phyloP scores from a whole-genome alignment of 2,797 vertebrate species.

The Meda fulgida region DNA sequence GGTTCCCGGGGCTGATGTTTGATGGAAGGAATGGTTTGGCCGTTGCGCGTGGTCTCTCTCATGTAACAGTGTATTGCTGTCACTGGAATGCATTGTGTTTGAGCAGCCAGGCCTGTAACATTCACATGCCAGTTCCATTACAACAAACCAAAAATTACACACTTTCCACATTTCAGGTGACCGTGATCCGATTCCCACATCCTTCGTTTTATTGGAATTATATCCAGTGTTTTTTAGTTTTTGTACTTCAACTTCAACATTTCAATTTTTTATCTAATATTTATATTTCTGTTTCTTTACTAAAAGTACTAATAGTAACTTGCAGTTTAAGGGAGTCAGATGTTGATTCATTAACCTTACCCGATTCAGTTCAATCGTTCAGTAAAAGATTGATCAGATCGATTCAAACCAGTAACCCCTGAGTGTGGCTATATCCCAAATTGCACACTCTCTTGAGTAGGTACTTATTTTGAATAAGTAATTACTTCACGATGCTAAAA shows the following conservation, averaged over 20 bases:
- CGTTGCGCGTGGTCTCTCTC: constrained; percentile 65
- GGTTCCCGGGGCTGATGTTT: constrained; percentile 48
- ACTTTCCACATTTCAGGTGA: constrained; percentile 28
- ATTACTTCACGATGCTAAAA: no score
- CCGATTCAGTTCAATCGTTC: not conserved
- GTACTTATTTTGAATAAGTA: no score
- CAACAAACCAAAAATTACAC: constrained; percentile 31
- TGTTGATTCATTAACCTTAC: not conserved
- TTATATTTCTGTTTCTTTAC: not conserved
- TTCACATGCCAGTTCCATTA: constrained; percentile 60
- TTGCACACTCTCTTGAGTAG: no score
- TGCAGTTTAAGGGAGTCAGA: not conserved
- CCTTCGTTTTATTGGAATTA: not conserved
- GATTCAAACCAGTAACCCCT: not conserved
- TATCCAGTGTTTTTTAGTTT: not conserved
- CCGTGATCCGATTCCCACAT: not conserved
- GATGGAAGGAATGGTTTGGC: constrained; percentile 48
- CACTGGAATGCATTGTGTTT: constrained; percentile 78
- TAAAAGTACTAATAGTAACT: not conserved
- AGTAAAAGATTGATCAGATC: not conserved
- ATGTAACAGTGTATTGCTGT: constrained; percentile 58
- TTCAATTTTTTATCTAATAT: not conserved
- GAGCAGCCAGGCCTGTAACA: constrained; percentile 70
- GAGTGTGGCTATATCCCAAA: no score
- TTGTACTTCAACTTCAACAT: not conserved